Conservation (phyloP, 2,797 vertebrate genomes). For the Eidolon dupreanum region DNA sequence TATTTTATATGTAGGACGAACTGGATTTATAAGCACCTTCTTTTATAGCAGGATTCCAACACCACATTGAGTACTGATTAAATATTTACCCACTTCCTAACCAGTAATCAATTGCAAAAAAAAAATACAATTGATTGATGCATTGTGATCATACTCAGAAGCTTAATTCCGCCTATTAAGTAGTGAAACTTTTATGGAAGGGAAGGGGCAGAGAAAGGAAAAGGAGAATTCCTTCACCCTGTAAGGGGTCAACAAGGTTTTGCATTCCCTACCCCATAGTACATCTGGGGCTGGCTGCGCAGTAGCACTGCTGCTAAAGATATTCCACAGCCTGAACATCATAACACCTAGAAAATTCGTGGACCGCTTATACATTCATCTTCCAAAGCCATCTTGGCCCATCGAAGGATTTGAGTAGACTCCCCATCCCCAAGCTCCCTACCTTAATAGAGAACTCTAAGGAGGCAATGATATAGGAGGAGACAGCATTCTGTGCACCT, state of each 20-base stretch:
- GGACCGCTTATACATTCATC: neutral
- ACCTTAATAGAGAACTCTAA: conserved; percentile 20
- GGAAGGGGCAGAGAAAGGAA: neutral
- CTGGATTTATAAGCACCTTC: neutral
- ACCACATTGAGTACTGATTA: neutral
- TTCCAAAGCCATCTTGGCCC: neutral
- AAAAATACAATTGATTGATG: neutral
- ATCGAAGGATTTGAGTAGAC: neutral
- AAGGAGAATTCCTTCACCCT: neutral
- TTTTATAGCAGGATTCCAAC: neutral
- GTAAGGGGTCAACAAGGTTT: neutral
- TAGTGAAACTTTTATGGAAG: neutral
- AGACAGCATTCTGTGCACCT: neutral
- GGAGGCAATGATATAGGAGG: neutral
- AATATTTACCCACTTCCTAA: neutral
- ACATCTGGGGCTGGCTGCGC: neutral
- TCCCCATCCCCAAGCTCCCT: fast-evolving
- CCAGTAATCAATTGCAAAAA: neutral
- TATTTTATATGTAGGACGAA: conserved; percentile 4
- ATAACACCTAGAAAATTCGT: neutral
- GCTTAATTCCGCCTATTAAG: neutral
- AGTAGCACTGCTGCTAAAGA: neutral
- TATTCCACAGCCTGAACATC: neutral
- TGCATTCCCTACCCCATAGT: neutral
- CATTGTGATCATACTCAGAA: neutral